phyloP scores from a whole-genome alignment of 2,888 invertebrate species.

The Clistopyga incitator region DNA sequence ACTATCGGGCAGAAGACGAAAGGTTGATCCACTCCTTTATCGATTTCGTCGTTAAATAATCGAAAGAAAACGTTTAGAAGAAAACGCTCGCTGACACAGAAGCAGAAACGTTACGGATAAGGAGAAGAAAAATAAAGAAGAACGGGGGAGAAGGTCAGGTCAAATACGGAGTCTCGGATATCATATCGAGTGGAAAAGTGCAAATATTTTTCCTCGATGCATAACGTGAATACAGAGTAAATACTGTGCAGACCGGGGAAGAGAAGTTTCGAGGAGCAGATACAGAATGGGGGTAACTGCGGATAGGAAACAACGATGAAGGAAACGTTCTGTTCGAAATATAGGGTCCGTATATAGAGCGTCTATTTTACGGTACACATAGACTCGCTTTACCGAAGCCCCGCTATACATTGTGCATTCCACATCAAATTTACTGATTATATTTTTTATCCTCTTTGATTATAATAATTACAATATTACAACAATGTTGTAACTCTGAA shows the following conservation, averaged over 20 bases:
- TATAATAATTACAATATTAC: too few species aligned
- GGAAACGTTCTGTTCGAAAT: conserved; percentile 35
- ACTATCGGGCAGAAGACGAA: conserved; percentile 45
- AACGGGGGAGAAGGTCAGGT: conserved; percentile 58
- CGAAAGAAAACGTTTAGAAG: conserved; percentile 29
- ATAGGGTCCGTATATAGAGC: background rate
- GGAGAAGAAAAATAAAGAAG: conserved; percentile 31
- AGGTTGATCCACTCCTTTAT: conserved; percentile 46
- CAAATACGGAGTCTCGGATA: conserved; percentile 65
- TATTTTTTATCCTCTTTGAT: too few species aligned
- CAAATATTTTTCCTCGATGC: conserved; percentile 71
- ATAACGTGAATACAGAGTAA: conserved; percentile 70
- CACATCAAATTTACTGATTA: too few species aligned
- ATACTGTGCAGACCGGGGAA: conserved; percentile 60
- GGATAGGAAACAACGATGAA: conserved; percentile 31
- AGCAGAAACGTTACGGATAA: background rate
- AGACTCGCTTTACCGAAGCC: conserved; percentile 41
- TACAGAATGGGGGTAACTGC: conserved; percentile 15
- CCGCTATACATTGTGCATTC: background rate
- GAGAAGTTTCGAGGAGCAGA: conserved; percentile 22
- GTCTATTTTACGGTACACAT: conserved; percentile 17
- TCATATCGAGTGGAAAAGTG: conserved; percentile 69
- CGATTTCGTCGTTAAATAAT: conserved; percentile 38
- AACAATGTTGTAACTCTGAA: too few species aligned
- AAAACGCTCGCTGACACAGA: conserved; percentile 25